These are phyloP conservation scores for Eupelmus urozonus DNA, from an alignment of 2,888 invertebrate genomes.

Conservation along the genomic window DNA sequence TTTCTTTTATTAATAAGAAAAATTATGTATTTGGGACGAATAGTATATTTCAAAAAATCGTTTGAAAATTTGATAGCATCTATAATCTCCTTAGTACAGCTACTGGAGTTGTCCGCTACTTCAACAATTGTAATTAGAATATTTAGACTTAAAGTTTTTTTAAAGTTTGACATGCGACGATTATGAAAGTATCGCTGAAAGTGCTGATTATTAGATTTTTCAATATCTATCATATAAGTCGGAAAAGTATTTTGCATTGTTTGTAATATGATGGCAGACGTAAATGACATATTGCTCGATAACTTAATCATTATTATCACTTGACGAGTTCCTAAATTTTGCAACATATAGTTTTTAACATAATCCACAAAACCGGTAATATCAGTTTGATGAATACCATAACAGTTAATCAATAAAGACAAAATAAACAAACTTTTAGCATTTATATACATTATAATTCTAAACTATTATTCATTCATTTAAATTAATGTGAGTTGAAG, in stretches of 20 bases:
- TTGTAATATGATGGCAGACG: not conserved
- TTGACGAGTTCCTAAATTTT: not conserved
- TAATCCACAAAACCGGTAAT: not conserved
- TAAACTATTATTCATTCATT: too few relatives aligned
- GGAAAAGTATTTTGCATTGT: not conserved
- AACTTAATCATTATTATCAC: not conserved
- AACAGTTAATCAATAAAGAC: not conserved
- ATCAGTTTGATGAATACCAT: not conserved
- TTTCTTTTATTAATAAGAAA: not conserved
- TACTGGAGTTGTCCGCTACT: not conserved
- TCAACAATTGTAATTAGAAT: not conserved
- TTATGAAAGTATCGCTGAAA: not conserved
- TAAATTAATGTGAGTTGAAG: too few relatives aligned
- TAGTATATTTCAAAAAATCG: not conserved
- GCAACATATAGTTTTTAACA: not conserved
- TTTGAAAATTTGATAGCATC: not conserved
- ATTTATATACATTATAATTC: not conserved
- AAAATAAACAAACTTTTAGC: not conserved
- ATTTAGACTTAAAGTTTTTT: not conserved
- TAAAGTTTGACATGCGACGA: not conserved
- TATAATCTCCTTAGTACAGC: not conserved
- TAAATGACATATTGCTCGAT: not conserved
- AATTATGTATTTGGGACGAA: not conserved
- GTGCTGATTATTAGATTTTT: not conserved
- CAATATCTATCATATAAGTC: not conserved